Percentiles rank a stretch among this genome's conserved stretches.
Conservation (phyloP, 2,888 invertebrate species). For the Cataglyphis albicans region DNA sequence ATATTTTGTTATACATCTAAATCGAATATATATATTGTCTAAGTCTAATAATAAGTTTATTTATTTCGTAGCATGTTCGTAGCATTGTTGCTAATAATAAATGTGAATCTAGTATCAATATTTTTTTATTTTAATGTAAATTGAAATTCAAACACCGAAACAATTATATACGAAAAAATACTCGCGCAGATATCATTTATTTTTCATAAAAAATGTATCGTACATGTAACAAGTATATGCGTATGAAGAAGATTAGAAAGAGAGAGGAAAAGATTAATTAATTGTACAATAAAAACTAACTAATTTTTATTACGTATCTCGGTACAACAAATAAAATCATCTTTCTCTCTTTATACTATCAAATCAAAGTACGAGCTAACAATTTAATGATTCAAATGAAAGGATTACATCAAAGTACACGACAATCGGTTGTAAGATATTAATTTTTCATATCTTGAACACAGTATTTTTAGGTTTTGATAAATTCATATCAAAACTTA, state of each 20-base stretch:
- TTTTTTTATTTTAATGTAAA: not conserved
- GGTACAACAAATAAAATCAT: not conserved
- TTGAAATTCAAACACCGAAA: not conserved
- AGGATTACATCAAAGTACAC: no score
- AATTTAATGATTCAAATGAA: no score
- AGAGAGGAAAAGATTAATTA: not conserved
- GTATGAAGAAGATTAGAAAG: not conserved
- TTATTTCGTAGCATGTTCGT: not conserved
- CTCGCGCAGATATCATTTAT: not conserved
- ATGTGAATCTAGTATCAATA: not conserved
- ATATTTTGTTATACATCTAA: not conserved
- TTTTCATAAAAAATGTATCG: not conserved
- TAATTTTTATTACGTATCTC: not conserved
- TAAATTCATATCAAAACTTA: no score
- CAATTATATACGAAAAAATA: not conserved
- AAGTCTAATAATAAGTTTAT: not conserved
- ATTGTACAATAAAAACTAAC: not conserved
- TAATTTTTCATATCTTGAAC: no score
- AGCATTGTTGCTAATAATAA: not conserved
- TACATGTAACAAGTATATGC: not conserved
- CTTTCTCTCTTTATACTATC: not conserved
- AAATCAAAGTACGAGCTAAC: not conserved
- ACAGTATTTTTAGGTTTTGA: no score
- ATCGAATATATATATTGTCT: not conserved
- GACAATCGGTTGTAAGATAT: no score